phyloP scores from a whole-genome alignment of 2,888 invertebrate species.

The Stenodera caucasica region DNA sequence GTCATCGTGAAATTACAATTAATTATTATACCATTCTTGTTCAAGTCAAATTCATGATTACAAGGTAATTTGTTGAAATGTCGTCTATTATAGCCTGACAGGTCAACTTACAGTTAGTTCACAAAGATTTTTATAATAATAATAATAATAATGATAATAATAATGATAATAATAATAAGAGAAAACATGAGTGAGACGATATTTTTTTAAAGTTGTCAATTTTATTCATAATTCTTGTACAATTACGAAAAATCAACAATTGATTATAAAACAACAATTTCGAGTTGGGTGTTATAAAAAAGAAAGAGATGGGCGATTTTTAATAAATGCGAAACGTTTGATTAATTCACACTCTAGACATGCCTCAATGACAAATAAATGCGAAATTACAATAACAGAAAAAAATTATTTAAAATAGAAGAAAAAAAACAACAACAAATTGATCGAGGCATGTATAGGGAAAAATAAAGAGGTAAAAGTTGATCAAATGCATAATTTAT shows the following conservation, averaged over 20 bases:
- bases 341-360: background rate
- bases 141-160: too few relatives aligned
- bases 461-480: background rate
- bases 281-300: too few relatives aligned
- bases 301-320: too few relatives aligned
- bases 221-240: background rate
- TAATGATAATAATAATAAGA: too few relatives aligned
- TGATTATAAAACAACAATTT: too few relatives aligned
- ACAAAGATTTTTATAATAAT: background rate
- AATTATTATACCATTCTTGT: slow-evolving; percentile 15
- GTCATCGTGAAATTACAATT: slow-evolving; percentile 29
- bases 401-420: background rate
- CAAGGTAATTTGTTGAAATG: slow-evolving; percentile 6
- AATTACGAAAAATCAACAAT: background rate
- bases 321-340: background rate
- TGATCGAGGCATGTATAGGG: background rate
- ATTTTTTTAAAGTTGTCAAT: too few relatives aligned
- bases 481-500: slow-evolving; percentile 2
- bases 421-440: background rate
- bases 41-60: slow-evolving; percentile 6
- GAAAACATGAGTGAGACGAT: too few relatives aligned
- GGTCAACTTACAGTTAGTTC: slow-evolving; percentile 2
- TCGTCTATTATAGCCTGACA: slow-evolving; percentile 1
- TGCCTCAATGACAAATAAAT: background rate
- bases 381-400: background rate